A percentile compares a stretch with the other conserved stretches of the same genome.
These are phyloP conservation scores for Hippocampus kuda DNA, from an alignment of 2,797 vertebrate genomes.

Conservation along the genomic window DNA sequence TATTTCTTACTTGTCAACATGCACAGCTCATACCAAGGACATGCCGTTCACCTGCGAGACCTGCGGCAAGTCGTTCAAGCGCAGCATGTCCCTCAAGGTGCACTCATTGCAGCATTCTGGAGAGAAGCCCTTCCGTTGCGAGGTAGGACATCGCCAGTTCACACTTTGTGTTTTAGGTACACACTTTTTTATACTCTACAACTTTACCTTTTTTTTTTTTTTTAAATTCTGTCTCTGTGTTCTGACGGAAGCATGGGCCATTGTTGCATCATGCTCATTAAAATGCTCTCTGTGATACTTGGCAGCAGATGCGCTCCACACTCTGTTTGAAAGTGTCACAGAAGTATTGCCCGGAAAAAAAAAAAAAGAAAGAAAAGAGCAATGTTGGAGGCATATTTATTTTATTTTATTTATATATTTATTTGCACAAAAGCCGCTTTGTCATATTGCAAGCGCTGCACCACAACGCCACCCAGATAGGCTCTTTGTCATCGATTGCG, in stretches of 20 bases:
- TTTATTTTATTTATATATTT: background rate
- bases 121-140: constrained; percentile 95
- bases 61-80: constrained; percentile 96
- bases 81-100: constrained; percentile 97
- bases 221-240: background rate
- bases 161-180: background rate
- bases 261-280: background rate
- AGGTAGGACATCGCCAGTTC: constrained; percentile 68
- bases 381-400: too few species aligned
- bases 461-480: background rate
- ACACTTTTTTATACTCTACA: background rate
- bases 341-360: background rate
- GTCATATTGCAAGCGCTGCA: background rate
- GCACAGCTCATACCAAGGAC: constrained; percentile 93
- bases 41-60: constrained; percentile 99
- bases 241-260: background rate
- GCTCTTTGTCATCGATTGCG: background rate
- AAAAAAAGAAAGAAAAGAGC: background rate
- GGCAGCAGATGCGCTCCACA: background rate
- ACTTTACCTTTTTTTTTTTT: background rate
- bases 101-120: constrained; percentile 96
- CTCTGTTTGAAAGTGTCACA: background rate
- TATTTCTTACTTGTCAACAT: background rate
- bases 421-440: background rate
- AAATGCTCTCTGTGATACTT: background rate